phyloP scores from a whole-genome alignment of 2,888 invertebrate species.

The Campoplex capitator region DNA sequence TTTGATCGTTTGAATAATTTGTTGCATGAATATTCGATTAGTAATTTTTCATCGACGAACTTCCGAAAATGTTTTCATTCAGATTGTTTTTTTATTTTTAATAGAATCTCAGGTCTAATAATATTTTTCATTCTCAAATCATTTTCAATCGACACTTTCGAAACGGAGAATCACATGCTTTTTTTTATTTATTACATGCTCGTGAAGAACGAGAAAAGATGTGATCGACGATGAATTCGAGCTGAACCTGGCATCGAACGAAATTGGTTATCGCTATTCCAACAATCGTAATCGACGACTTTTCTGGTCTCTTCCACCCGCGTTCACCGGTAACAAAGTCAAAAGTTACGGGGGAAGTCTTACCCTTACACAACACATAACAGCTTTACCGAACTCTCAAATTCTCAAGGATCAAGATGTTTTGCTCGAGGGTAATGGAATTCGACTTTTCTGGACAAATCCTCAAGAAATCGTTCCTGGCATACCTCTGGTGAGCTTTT shows the following conservation, averaged over 20 bases:
- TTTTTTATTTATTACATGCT: background rate
- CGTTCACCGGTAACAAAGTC: slow-evolving; percentile 89
- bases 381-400: slow-evolving; percentile 86
- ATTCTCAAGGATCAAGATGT: slow-evolving; percentile 91
- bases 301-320: slow-evolving; percentile 91
- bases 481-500: slow-evolving; percentile 86
- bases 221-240: slow-evolving; percentile 85
- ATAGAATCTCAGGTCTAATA: no score
- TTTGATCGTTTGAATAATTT: no score
- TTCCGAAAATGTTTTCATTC: no score
- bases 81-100: no score
- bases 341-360: slow-evolving; percentile 95
- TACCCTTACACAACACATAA: slow-evolving; percentile 90
- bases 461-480: slow-evolving; percentile 87
- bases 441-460: slow-evolving; percentile 91
- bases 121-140: no score
- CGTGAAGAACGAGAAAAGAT: slow-evolving; percentile 82
- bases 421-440: slow-evolving; percentile 91
- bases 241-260: slow-evolving; percentile 86
- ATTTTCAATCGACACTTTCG: no score
- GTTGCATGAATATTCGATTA: no score
- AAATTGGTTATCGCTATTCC: slow-evolving; percentile 87
- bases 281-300: slow-evolving; percentile 85
- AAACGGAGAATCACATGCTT: background rate
- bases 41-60: no score